Percentiles rank a stretch among this genome's conserved stretches.
phyloP scores from a whole-genome alignment of 2,113 vertebrate species.

The Sitta europaea region DNA sequence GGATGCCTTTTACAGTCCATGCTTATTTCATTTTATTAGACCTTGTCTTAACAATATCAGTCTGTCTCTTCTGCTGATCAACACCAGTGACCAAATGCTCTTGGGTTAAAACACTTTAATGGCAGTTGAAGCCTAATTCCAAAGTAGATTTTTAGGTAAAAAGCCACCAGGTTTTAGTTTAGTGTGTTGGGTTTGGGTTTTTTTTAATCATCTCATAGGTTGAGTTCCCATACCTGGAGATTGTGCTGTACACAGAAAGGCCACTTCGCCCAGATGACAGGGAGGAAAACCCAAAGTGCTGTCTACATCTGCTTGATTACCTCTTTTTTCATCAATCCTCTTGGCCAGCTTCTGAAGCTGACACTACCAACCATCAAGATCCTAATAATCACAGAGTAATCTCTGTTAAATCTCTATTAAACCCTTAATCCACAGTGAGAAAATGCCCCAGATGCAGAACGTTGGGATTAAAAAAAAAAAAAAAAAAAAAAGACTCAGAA shows the following conservation, averaged over 20 bases:
- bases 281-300: background rate
- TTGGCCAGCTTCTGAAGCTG: background rate
- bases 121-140: background rate
- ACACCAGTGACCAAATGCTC: background rate
- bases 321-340: background rate
- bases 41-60: background rate
- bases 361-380: background rate
- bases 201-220: background rate
- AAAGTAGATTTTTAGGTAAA: background rate
- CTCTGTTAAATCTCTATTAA: background rate
- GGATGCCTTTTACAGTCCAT: background rate
- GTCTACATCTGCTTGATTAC: background rate
- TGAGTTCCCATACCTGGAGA: background rate
- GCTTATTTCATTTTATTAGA: background rate
- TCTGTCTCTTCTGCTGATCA: background rate
- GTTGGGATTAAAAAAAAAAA: fast-evolving
- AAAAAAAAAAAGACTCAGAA: background rate
- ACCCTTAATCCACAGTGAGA: background rate
- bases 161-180: background rate
- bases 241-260: background rate
- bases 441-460: background rate
- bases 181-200: background rate
- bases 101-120: background rate
- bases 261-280: background rate
- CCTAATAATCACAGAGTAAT: background rate